phyloP scores from a whole-genome alignment of 2,888 invertebrate genomes.

The Cenopis cana region DNA sequence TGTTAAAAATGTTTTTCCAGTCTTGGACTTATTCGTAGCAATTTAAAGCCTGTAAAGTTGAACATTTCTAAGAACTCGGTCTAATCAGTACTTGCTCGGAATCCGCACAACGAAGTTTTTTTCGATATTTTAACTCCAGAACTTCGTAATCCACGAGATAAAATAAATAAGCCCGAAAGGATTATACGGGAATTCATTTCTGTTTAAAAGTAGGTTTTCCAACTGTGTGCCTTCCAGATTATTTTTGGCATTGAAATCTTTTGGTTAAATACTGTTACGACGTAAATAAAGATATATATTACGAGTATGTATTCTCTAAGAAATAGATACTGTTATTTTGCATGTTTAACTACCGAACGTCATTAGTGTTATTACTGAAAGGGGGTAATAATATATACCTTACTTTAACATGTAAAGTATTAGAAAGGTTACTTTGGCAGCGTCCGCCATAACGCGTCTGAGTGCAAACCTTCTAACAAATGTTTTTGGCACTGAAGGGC shows the following conservation, averaged over 20 bases:
- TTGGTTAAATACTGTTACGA: constrained; percentile 2
- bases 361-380: too few species aligned
- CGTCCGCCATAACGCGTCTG: too few species aligned
- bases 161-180: constrained; percentile 32
- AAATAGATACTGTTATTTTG: neutral
- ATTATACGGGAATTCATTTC: constrained; percentile 32
- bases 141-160: constrained; percentile 25
- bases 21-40: neutral
- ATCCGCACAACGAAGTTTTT: constrained; percentile 5
- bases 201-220: constrained; percentile 29
- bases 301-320: neutral
- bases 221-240: constrained; percentile 19
- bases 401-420: too few species aligned
- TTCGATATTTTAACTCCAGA: constrained; percentile 14
- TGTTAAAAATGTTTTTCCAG: neutral
- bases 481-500: too few species aligned
- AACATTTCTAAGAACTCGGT: constrained; percentile 11
- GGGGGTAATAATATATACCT: too few species aligned
- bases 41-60: neutral
- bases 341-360: too few species aligned
- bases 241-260: constrained; percentile 27
- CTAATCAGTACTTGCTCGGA: constrained; percentile 5
- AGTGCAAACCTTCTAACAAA: too few species aligned
- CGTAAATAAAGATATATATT: too few species aligned
- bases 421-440: too few species aligned